Base-by-base conservation (phyloP, 2,113 vertebrate species). In the Irena cyanogastra region DNA sequence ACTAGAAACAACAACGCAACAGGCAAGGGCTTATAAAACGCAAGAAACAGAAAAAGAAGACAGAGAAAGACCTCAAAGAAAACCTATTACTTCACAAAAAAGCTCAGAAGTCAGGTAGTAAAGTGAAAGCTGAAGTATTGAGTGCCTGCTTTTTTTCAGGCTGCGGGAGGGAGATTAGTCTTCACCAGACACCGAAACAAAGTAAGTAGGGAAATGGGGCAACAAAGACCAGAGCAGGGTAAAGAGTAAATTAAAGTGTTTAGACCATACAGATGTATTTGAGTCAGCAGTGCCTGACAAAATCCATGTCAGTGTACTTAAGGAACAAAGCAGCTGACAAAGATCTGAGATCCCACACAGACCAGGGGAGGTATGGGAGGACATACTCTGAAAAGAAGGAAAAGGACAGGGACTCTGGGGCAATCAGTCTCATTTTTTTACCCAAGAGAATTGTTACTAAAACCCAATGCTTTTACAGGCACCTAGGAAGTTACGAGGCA, bases 141-240 rank as follows among this genome's bases (percentile, higher is more conserved):
- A 37, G 77, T 21, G 81, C n/a, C 95, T 94, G 94, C 33, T 89
- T 94, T 75, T 90, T 95, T 87, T 97, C 96, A 94, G 49, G n/a
- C 74, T 75, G 53, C 44, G 72, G 87, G 54, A 75, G 47, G 56
- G 88, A 72, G 87, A 94, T 95, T 78, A 95, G 69, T 54, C 72
- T 83, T 88, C 72, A 49, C 47, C 83, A 97, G 86, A 83, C 60
- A 44, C 52, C 49, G 81, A 84, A 89, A 49, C 33, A 87, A 82
- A 91, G 69, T 94, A 96, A 95, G 94, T 33, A 87, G 87, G 80
- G 72, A 95, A 95, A 89, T 10, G 69, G 86, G 41, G 37, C 89
- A 95, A 71, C 54, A 63, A 33, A 91, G 69, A 87, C 35, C 91
- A 95, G 95, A 94, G 69, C 81, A 79, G 57, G 16, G 61, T 33